Evolutionary conservation across 1,140 invertebrate genomes (phyloP).

Genomic region (Sycophaga agraensis): DNA sequence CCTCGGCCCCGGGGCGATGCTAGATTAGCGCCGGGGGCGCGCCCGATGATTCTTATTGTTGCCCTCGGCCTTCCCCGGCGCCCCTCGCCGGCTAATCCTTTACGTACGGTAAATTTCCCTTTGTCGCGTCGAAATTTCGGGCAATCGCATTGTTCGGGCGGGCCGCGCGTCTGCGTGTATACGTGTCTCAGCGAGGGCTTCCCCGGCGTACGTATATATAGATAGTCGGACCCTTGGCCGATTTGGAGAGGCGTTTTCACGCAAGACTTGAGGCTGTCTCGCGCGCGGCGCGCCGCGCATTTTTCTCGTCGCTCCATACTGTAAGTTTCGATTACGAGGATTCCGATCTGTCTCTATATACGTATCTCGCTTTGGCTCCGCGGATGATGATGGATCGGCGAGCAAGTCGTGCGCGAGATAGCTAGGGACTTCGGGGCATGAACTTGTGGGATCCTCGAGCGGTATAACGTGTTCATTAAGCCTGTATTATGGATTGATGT

Average conservation of each 20-base stretch:
- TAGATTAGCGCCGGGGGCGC: constrained; percentile 47
- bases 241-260: constrained; percentile 11
- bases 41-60: constrained; percentile 44
- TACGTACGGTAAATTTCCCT: background rate
- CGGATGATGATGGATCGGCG: constrained; percentile 9
- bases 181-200: too few relatives aligned
- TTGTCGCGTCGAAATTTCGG: too few relatives aligned
- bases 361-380: too few relatives aligned
- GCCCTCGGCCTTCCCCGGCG: too few relatives aligned
- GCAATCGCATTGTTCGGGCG: too few relatives aligned
- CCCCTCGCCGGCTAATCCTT: constrained; percentile 14
- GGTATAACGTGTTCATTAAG: background rate
- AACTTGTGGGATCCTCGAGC: background rate
- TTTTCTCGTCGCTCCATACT: background rate
- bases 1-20: constrained; percentile 41
- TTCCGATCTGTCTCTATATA: background rate
- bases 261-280: constrained; percentile 1
- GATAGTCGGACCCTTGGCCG: too few relatives aligned
- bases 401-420: background rate
- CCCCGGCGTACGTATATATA: too few relatives aligned
- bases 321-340: constrained; percentile 1
- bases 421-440: too few relatives aligned
- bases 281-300: background rate
- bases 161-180: too few relatives aligned
- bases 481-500: background rate